Conservation (phyloP, 2,113 vertebrate genomes). For the Pterocles gutturalis region DNA sequence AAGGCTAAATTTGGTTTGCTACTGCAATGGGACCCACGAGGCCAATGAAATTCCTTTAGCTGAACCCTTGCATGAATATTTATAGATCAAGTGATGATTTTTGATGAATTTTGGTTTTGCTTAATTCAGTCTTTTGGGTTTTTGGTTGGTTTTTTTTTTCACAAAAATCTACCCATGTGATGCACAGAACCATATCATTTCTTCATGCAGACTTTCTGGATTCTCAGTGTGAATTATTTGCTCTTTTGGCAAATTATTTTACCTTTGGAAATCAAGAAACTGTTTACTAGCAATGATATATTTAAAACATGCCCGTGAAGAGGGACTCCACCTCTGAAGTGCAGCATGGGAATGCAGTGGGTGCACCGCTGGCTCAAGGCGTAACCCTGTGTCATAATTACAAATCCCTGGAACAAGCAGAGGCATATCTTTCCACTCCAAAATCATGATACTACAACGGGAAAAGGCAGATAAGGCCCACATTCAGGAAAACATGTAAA, state of each 20-base stretch:
- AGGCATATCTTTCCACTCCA: neutral
- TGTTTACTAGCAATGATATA: neutral
- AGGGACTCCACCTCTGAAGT: neutral
- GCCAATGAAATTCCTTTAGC: neutral
- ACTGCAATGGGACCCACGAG: neutral
- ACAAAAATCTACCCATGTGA: neutral
- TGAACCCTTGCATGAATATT: neutral
- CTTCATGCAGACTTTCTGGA: neutral
- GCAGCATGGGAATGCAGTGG: conserved; percentile 40
- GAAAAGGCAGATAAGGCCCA: neutral
- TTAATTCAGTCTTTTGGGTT: neutral
- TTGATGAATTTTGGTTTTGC: neutral
- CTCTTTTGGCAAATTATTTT: neutral
- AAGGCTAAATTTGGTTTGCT: neutral
- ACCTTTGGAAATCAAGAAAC: neutral
- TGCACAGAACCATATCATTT: fast-evolving
- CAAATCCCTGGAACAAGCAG: conserved; percentile 3
- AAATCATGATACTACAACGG: neutral
- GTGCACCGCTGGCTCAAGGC: neutral
- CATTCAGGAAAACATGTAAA: neutral
- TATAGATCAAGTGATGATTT: neutral
- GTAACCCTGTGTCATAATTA: neutral
- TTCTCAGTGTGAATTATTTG: neutral
- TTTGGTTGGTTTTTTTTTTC: neutral
- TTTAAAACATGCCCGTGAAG: fast-evolving